Conservation (phyloP, 2,888 invertebrate species). For the Norana najaformis region DNA sequence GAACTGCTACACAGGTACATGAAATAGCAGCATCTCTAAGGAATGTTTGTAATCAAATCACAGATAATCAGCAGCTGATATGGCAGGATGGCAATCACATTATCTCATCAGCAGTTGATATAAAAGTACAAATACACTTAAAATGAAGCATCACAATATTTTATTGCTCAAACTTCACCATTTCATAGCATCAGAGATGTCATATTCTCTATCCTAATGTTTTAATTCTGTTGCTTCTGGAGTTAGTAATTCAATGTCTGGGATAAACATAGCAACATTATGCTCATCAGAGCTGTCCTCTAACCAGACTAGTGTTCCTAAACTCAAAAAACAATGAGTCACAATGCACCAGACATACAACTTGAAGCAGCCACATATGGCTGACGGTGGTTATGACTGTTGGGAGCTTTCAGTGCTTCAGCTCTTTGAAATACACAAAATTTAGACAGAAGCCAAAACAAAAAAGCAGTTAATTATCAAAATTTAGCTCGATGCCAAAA, state of each 20-base stretch:
- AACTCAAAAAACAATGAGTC: not conserved
- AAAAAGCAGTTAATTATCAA: too few relatives aligned
- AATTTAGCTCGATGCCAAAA: too few relatives aligned
- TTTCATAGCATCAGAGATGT: not conserved
- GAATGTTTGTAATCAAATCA: not conserved
- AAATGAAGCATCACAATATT: not conserved
- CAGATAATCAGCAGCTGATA: constrained; percentile 9
- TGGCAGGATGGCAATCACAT: constrained; percentile 3
- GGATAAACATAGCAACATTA: not conserved
- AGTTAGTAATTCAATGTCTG: not conserved
- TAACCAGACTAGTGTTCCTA: not conserved
- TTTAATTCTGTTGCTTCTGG: not conserved
- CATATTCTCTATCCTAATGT: not conserved
- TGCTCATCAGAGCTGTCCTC: not conserved
- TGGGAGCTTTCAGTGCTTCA: not conserved
- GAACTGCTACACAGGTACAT: not conserved
- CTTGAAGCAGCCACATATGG: too few relatives aligned
- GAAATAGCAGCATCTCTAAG: not conserved
- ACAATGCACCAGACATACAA: too few relatives aligned
- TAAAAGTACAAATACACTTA: not conserved
- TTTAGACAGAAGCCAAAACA: not conserved
- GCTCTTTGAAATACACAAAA: too few relatives aligned
- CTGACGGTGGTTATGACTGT: too few relatives aligned
- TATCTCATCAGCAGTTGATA: not conserved
- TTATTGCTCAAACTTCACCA: not conserved